Evolutionary conservation across 2,797 vertebrate species (phyloP).

Genomic region (Enteromius trimaculatus): DNA sequence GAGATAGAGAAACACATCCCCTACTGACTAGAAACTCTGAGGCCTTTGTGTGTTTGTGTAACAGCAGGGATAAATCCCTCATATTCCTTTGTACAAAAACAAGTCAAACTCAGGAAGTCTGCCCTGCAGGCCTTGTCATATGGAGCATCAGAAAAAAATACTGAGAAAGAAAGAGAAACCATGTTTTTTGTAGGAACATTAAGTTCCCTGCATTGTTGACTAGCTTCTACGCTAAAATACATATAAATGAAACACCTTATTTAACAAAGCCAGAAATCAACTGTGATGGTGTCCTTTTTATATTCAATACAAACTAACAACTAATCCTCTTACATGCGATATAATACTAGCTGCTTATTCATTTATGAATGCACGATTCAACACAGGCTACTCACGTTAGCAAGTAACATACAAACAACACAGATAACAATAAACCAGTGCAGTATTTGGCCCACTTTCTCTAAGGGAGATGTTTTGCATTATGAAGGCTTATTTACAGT

Average conservation of each 20-base stretch:
- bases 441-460: constrained; percentile 16
- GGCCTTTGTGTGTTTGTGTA: constrained; percentile 46
- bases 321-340: constrained; percentile 34
- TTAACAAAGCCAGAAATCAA: constrained; percentile 19
- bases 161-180: not conserved
- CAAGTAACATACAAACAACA: constrained; percentile 8
- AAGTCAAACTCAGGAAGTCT: constrained; percentile 47
- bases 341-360: constrained; percentile 10
- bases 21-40: constrained; percentile 35
- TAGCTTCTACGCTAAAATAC: not conserved
- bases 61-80: constrained; percentile 43
- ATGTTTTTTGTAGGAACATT: not conserved
- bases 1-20: constrained; percentile 30
- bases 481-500: constrained; percentile 57
- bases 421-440: constrained; percentile 19
- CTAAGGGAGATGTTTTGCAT: constrained; percentile 48
- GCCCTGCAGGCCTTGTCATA: constrained; percentile 33
- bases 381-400: not conserved
- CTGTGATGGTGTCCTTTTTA: no score
- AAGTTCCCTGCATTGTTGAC: not conserved
- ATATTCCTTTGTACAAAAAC: constrained; percentile 40
- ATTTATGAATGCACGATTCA: constrained; percentile 27
- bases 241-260: not conserved
- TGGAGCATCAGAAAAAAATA: constrained; percentile 5
- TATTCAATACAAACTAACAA: not conserved